Base-by-base conservation (phyloP, 2,113 vertebrate genomes). In the Chaetodon auriga region DNA sequence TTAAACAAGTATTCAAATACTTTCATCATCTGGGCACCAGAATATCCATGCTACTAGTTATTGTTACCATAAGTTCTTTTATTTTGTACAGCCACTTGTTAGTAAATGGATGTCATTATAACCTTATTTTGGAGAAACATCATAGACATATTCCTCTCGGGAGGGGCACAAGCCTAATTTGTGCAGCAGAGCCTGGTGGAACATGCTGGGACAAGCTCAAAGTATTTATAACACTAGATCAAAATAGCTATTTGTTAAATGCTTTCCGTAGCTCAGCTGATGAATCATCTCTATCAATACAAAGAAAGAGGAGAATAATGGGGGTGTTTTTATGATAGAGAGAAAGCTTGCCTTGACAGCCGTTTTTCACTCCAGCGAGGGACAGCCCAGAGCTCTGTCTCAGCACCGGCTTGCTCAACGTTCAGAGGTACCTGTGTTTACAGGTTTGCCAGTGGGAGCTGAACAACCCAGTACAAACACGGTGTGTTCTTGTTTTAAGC, bases 241-340 rank as follows among this genome's bases (percentile, higher is more conserved):
- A 73, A 75, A 91, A 79, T 83, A 62, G 64, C 45, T 71, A 49
- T 88, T 91, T 84, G 70, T 78, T 78, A 60, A 87, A 81, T 66
- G 61, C 63, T 71, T 83, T 78, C 83, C 1, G 4, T 19, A 2
- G 48, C 53, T 19, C 55, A 41, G 23, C 69, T 21, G 74, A 81
- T 87, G 77, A 85, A 80, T 83, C 80, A 83, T 85, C 61, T 57
- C 68, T 48, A 19, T 77, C 45, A 61, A n/a, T 69, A 75, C 66
- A 58, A 60, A 80, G 61, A 25, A 49, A 13, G 6, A 16, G 41
- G 12, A 21, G 8, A 71, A 58, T 23, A 51, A 69, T 64, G 15
- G 7, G 38, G 55, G 7, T 11, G 19, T 5, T 13, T 12, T 49
- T 1, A 30, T 41, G 62, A 60, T 48, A 13, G 36, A 72, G 64